Evolutionary conservation across 2,888 invertebrate genomes (phyloP), one percentile per base, ranked within the genome.

Genomic region (Allophyes oxyacanthae): DNA sequence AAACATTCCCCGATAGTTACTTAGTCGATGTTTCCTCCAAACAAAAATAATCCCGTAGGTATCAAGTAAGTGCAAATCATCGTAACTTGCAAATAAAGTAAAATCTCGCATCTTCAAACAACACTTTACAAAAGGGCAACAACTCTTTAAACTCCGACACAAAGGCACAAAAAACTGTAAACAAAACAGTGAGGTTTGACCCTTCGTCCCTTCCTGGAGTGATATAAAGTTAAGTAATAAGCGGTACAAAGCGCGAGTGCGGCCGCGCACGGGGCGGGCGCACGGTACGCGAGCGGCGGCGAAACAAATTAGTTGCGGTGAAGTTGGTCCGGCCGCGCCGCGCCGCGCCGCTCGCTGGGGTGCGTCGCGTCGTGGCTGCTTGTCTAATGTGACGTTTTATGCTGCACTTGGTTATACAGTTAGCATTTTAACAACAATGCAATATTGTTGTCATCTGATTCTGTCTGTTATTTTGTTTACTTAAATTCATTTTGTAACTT

Each of bases 221-320:
- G 60, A 57, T 60, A 61, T 51, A 72, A 67, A 74, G 66, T 68
- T 71, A 63, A 66, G 66, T 60, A 72, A 64, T 70, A 70, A 71
- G 69, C 40, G 56, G 42, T 49, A 73, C 55, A 54, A 43, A 64
- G 57, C 54, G 62, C 55, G 44, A 15, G 37, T 40, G 43, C 46
- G 15, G 50, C 20, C 45, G 26, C 37, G 10, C 25, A 25, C 48
- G 37, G 43, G 30, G 42, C 26, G 36, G 33, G 25, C n/a, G 54
- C 65, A 60, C 62, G 30, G 33, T 49, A 55, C 49, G 53, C 54
- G 46, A 54, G 44, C 60, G 26, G 60, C 51, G 52, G 38, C 63
- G 63, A 51, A 71, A 71, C 79, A 71, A 69, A 69, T 79, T 72
- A 67, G 64, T 65, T 62, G 64, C 51, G 64, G 63, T 37, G 51